A percentile compares a stretch with the other conserved stretches of the same genome.
Evolutionary conservation across 2,113 vertebrate genomes (phyloP).

Genomic region (Upupa epops): DNA sequence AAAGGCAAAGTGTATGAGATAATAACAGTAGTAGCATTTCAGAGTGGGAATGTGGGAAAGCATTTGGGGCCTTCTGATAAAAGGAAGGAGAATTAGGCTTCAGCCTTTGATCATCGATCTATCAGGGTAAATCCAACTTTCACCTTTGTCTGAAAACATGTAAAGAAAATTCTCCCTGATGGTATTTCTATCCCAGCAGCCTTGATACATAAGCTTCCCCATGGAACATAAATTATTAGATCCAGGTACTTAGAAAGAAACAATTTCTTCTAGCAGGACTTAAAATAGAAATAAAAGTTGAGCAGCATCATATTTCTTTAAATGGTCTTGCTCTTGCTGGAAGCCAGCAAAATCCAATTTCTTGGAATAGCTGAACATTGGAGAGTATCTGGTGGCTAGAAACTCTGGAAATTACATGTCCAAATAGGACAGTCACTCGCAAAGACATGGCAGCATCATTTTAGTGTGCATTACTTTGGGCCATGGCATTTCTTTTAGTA

Average conservation of each 20-base stretch:
- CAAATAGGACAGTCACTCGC: accelerated
- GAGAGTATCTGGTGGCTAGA: background rate
- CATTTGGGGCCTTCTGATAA: background rate
- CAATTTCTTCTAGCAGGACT: background rate
- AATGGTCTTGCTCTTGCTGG: background rate
- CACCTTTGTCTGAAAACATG: background rate
- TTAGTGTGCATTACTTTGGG: background rate
- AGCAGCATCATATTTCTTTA: background rate
- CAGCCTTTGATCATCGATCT: background rate
- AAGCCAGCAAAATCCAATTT: background rate
- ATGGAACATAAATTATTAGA: background rate
- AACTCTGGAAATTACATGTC: background rate
- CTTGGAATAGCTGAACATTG: background rate
- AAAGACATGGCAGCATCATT: background rate
- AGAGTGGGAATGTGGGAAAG: background rate
- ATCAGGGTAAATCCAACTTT: background rate
- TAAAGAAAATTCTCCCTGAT: background rate
- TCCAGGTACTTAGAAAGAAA: background rate
- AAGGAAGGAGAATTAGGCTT: background rate
- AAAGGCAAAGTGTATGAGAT: background rate
- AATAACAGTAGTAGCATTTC: background rate
- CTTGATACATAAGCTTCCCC: background rate
- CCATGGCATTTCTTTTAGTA: background rate
- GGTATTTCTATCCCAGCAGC: background rate
- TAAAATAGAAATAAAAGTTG: background rate